Conservation (phyloP, 2,113 vertebrate genomes). For the Galbula dea region DNA sequence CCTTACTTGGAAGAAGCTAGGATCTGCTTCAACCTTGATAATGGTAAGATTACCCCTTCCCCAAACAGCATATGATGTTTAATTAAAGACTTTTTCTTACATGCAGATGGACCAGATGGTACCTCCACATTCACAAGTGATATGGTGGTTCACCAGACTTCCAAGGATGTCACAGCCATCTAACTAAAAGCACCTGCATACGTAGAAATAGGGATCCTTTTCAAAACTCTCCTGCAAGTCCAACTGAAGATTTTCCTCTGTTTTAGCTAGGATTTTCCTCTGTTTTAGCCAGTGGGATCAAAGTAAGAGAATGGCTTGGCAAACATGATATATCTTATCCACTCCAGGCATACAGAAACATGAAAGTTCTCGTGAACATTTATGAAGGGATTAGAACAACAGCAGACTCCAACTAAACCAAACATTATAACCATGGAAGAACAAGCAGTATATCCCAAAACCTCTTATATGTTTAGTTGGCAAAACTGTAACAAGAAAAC, state of each 20-base stretch:
- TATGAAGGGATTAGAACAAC: background rate
- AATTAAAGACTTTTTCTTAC: background rate
- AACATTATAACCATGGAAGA: background rate
- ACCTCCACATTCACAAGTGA: background rate
- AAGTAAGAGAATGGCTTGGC: background rate
- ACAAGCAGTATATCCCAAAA: background rate
- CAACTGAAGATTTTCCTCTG: background rate
- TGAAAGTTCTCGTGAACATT: background rate
- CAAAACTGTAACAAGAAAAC: background rate
- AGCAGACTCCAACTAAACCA: background rate
- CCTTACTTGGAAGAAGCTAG: slow-evolving; percentile 64
- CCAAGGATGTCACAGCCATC: background rate
- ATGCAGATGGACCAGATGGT: background rate
- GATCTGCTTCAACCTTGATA: slow-evolving; percentile 66
- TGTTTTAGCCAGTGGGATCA: background rate
- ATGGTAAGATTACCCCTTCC: slow-evolving; percentile 21
- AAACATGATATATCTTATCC: background rate
- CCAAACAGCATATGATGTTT: background rate
- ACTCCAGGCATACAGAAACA: background rate
- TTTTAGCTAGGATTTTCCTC: background rate
- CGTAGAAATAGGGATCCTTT: background rate
- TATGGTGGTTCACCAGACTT: background rate
- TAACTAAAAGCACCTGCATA: background rate
- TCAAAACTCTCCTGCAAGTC: background rate
- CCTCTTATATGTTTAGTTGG: background rate